Evolutionary conservation across 2,888 invertebrate species (phyloP), one percentile per base, ranked within the genome.

Genomic region (Netelia inedita): DNA sequence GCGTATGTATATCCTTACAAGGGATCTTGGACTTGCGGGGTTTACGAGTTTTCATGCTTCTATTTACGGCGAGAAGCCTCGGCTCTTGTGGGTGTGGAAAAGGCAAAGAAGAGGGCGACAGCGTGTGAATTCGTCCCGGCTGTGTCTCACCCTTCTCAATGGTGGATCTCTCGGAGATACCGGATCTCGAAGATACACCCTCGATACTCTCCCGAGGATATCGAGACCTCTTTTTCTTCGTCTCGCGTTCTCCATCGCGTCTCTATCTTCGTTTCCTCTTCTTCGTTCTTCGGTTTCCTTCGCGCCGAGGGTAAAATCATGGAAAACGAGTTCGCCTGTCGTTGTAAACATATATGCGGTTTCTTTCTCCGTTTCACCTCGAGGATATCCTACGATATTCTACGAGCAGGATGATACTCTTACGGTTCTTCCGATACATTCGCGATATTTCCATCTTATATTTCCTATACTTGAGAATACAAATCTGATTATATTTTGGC

Each of bases 141-240:
- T 73, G 57, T 79, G 72, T 79, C 72, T 79, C 79, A 79, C 79
- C 46, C 6, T 79, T 50, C 68, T 53, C 63, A 23, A 16, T 23
- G 23, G 41, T 50, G 53, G 50, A 71, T 61, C 69, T 79, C 65
- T 55, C 11, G 55, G 23, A 65, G 73, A 57, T 66, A 79, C 66
- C 57, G 73, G 72, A 73, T 66, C 28, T 50, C 74, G 23, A 28
- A 53, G 74, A 81, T 55, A 63, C 53, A 61, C 55, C 55, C 65
- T 65, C 72, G 55, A 79, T 53, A 43, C 63, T 72, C 53, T 59
- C 68, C 10, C 14, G 69, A 55, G 69, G 61, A 75, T 78, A 78
- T 68, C 68, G 68, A 69, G 59, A 28, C 59, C 63, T 16, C 65
- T 28, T 35, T 57, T 23, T 59, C 23, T 57, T 57, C 41, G n/a